Percentiles rank a stretch among this genome's conserved stretches.
phyloP scores from a whole-genome alignment of 2,113 vertebrate species.

The Larimichthys polyactis region DNA sequence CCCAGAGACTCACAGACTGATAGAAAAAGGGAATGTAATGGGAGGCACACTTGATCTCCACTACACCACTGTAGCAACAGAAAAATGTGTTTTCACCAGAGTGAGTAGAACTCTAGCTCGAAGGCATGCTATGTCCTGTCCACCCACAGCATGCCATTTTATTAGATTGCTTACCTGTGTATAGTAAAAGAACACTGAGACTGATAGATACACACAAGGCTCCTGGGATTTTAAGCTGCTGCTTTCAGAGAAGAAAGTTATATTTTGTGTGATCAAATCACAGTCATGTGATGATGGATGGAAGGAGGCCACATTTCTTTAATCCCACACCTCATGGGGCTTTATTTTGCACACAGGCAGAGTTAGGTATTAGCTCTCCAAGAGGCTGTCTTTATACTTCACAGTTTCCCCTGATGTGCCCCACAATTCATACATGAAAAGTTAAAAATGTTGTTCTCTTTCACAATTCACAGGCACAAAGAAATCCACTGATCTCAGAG shows the following conservation, averaged over 20 bases:
- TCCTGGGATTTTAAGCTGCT: conserved; percentile 30
- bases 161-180: conserved; percentile 21
- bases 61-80: conserved; percentile 32
- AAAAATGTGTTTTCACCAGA: conserved; percentile 19
- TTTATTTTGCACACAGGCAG: conserved; percentile 40
- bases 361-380: conserved; percentile 22
- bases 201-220: conserved; percentile 19
- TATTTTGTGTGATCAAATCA: conserved; percentile 30
- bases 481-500: neutral
- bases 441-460: neutral
- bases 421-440: conserved; percentile 11
- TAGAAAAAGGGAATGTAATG: conserved; percentile 60
- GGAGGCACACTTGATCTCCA: conserved; percentile 64
- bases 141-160: conserved; percentile 29
- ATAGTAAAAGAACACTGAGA: conserved; percentile 19
- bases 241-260: conserved; percentile 1
- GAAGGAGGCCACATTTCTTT: conserved; percentile 18
- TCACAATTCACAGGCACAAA: neutral
- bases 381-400: neutral
- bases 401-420: conserved; percentile 4
- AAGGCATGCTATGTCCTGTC: conserved; percentile 15
- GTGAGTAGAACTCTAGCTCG: conserved; percentile 8
- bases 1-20: conserved; percentile 62
- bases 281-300: neutral
- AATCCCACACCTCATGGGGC: conserved; percentile 39